Conservation (phyloP, 2,888 invertebrate species). For the Drosophila macrospina region DNA sequence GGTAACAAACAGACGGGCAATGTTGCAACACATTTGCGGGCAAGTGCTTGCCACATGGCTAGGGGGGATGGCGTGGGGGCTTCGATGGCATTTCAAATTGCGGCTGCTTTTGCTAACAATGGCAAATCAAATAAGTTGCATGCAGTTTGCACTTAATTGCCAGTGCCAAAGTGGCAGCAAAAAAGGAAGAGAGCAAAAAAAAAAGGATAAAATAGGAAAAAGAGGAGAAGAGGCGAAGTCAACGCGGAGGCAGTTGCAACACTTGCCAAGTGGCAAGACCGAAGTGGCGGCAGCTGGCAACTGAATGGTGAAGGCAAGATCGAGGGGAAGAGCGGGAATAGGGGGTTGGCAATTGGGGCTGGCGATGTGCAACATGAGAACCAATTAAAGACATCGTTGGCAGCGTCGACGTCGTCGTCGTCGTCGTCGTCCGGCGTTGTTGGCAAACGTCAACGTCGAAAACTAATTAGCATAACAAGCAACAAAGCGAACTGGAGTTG, state of each 20-base stretch:
- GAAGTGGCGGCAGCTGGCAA: constrained; percentile 33
- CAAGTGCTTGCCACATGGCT: neutral
- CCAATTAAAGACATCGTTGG: constrained; percentile 83
- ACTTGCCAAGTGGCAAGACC: constrained; percentile 40
- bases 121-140: constrained; percentile 72
- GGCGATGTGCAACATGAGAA: constrained; percentile 80
- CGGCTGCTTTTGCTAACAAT: constrained; percentile 65
- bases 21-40: constrained; percentile 22
- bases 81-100: constrained; percentile 44
- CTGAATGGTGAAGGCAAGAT: neutral
- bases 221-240: constrained; percentile 4
- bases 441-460: constrained; percentile 82
- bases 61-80: neutral
- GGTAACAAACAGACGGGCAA: neutral
- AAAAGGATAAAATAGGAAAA: neutral
- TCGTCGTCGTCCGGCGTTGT: constrained; percentile 61
- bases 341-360: constrained; percentile 22
- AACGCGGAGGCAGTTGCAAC: constrained; percentile 31
- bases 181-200: constrained; percentile 12
- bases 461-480: constrained; percentile 83
- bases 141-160: constrained; percentile 74
- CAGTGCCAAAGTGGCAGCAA: constrained; percentile 77
- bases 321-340: neutral
- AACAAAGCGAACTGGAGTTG: constrained; percentile 56
- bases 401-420: constrained; percentile 47